Base-by-base conservation (phyloP, 1,140 invertebrate genomes). In the Vanessa atalanta region DNA sequence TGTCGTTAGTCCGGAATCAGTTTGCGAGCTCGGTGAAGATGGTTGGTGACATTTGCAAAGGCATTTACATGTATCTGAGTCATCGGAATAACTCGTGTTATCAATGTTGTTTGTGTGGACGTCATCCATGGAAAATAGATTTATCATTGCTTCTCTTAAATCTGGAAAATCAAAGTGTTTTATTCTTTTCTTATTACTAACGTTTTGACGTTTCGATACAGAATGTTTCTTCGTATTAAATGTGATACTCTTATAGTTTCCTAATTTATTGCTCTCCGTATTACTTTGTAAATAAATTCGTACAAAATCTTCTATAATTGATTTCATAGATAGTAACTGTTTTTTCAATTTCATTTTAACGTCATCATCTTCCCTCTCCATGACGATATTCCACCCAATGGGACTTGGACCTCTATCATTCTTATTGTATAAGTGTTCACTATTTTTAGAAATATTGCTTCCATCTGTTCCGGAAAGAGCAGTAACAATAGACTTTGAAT, bases 81-180 rank as follows among this genome's bases (percentile, higher is more conserved):
- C 83, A 26, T 86, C 83, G 9, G 72, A 79, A 50, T 83, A 79
- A 73, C 66, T 65, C 64, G 63, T 53, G 51, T 63, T 51, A 70
- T 65, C 60, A 37, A 23, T 74, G 14, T 79, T 72, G 48, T 83
- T 73, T 13, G 15, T 11, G 7, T 43, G 2, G 5, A 57, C 9
- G 23, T 81, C 77, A 14, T 89, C 81, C 1, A 64, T 31, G 47
- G 77, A 71, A 73, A 92, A 92, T 47, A 92, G 61, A 51, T 84
- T 87, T 2, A 88, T 65, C 76, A 92, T 75, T 0, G 88, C 88
- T 47, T 93, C 90, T 61, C 88, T 74, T 9, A 88, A 69, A 61
- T 93, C 90, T 0, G 90, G 90, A 65, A 87, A 93, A 72, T 93
- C 90, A 67, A 84, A 90, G 63, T 90, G 81, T 69, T 87, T 91